A percentile compares a stretch with the other conserved stretches of the same genome.
Conservation (phyloP, 2,888 invertebrate genomes). For the Rhogogaster chlorosoma region DNA sequence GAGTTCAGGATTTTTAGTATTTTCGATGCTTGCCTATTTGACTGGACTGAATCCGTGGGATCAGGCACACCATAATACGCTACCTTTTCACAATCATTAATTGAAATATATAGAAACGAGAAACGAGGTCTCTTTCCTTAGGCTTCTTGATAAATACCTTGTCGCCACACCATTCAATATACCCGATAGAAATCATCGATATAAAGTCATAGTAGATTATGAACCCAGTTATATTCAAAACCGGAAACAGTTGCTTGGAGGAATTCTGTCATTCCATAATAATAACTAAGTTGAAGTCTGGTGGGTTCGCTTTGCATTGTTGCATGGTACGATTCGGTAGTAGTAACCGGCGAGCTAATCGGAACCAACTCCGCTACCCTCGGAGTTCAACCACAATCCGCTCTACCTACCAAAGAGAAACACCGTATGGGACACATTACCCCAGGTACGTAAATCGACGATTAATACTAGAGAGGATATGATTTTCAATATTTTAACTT, state of each 20-base stretch:
- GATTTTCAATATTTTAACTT: not conserved
- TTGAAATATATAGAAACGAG: not conserved
- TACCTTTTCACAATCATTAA: not conserved
- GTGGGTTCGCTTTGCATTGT: slow-evolving; percentile 78
- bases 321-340: slow-evolving; percentile 77
- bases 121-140: not conserved
- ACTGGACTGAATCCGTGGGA: not conserved
- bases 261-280: not conserved
- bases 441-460: slow-evolving; percentile 71
- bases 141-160: not conserved
- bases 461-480: not conserved
- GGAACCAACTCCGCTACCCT: slow-evolving; percentile 74
- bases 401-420: slow-evolving; percentile 82
- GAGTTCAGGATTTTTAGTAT: not conserved
- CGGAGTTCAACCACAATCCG: slow-evolving; percentile 79
- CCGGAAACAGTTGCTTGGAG: slow-evolving; percentile 7
- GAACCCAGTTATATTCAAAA: not conserved
- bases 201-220: not conserved
- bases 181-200: not conserved
- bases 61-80: not conserved
- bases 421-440: slow-evolving; percentile 76
- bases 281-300: slow-evolving; percentile 61
- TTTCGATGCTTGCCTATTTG: not conserved
- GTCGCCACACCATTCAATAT: not conserved
- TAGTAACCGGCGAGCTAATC: slow-evolving; percentile 76